Base-by-base conservation (phyloP, 2,797 vertebrate genomes). In the Hemibagrus guttatus region DNA sequence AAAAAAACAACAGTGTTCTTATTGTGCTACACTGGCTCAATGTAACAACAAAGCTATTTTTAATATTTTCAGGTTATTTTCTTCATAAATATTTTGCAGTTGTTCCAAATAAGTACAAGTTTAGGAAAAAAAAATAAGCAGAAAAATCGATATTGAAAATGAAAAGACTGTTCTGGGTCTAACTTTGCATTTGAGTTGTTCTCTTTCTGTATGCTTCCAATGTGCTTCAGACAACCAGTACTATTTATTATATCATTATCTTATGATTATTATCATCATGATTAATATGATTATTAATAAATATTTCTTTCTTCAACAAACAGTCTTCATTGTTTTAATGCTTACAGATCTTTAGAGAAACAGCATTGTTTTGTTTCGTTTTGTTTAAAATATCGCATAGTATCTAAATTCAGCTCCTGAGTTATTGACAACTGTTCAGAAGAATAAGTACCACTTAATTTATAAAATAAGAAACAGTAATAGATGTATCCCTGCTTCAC, bases 281-380 rank as follows among this genome's bases (percentile, higher is more conserved):
- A 91, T 91, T 91, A 93, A 92, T 93, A 94, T 90, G 94, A 94
- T 97, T 97, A 97, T 96, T 96, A 98, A 97, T 98, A 98, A 98
- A 98, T 95, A 95, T 96, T 97, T 97, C 95, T 98, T 98, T 98
- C 97, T 96, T 96, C 96, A 96, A 96, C 93, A 92, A 95, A 87
- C 89, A 42, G 35, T 78, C 74, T 46, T 86, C 31, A 31, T 58
- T 86, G 79, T 46, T 84, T 74, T 66, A 26, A 42, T 75, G 21
- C 39, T 79, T 28, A 64, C 46, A 11, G 76, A 26, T 61, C 12
- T 17, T 17, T 23, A 4, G 52, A 61, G 58, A 61, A 80, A 49
- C 26, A n/a, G 42, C 26, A 31, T 12, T n/a, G n/a, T n/a, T n/a
- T n/a, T n/a, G n/a, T n/a, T n/a, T n/a, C n/a, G 6, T 46, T 26